These are phyloP conservation scores for Gasteruption jaculator DNA, from an alignment of 2,888 invertebrate genomes.

Conservation along the genomic window DNA sequence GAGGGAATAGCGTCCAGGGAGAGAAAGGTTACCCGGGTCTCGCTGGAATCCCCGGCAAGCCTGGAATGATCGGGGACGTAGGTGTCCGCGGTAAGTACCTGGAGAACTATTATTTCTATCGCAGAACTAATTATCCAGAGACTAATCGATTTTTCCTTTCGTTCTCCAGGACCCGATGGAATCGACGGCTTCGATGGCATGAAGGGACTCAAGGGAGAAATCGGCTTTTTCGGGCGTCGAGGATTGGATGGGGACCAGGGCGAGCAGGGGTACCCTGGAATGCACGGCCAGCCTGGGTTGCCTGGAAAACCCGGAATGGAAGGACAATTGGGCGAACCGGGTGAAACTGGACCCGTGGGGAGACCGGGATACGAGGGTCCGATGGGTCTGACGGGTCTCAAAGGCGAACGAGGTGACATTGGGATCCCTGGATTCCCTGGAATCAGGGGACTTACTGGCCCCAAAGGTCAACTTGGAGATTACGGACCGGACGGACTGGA, in stretches of 20 bases:
- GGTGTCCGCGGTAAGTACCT: slow-evolving; percentile 37
- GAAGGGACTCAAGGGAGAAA: slow-evolving; percentile 47
- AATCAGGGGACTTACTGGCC: slow-evolving; percentile 58
- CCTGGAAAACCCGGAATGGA: slow-evolving; percentile 57
- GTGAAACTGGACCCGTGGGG: slow-evolving; percentile 62
- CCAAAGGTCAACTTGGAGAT: slow-evolving; percentile 58
- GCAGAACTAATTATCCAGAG: neutral
- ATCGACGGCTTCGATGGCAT: slow-evolving; percentile 40
- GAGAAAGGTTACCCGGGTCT: slow-evolving; percentile 56
- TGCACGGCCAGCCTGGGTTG: slow-evolving; percentile 50
- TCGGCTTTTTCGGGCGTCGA: slow-evolving; percentile 44
- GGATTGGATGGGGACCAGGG: slow-evolving; percentile 51
- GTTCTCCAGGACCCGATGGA: slow-evolving; percentile 44
- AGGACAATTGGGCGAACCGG: slow-evolving; percentile 55
- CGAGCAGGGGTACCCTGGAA: slow-evolving; percentile 47
- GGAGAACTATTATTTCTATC: neutral
- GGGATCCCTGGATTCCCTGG: slow-evolving; percentile 69
- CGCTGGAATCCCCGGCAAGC: slow-evolving; percentile 56
- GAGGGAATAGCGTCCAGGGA: slow-evolving; percentile 56
- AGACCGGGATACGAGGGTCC: slow-evolving; percentile 54
- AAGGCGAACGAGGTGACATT: slow-evolving; percentile 72
- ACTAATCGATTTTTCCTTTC: neutral
- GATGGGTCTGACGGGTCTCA: slow-evolving; percentile 54
- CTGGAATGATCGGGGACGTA: slow-evolving; percentile 42
- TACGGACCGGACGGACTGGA: slow-evolving; percentile 66